Base-by-base conservation (phyloP, 2,113 vertebrate genomes). In the Psophia crepitans region DNA sequence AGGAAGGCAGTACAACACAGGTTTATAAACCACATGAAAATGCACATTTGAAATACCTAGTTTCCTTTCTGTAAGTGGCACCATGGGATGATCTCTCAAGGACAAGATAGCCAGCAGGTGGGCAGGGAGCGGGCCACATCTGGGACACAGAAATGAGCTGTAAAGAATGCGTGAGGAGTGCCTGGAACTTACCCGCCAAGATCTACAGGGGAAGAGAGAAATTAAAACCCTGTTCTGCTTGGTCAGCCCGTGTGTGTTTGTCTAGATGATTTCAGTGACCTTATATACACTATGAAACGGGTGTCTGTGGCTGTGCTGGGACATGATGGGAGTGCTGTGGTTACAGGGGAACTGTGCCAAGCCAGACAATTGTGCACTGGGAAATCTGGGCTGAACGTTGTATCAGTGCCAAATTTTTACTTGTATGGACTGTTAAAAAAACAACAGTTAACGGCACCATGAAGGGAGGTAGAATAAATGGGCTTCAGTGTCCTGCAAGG, bases 281-380 rank as follows among this genome's bases (percentile, higher is more conserved):
- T 73, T 57, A 85, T 7, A 41, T 14, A 71, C n/a, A 12, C 56
- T 43, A 6, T 23, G 20, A 46, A 70, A 60, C 3, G 3, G 8
- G 35, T 79, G 63, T 22, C 66, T 69, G 65, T 63, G 61, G 77
- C 27, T 4, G 3, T 46, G 44, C 68, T 46, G 51, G 65, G 63
- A 33, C 39, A 54, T 37, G 75, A 75, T 49, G 64, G 64, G 79
- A 73, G 21, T 69, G 54, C 21, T 92, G 73, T 58, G 80, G 60
- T 87, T 64, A 79, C 35, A 74, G 41, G 22, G 54, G 49, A 87
- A 87, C 76, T 16, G 26, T 65, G 74, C 78, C 74, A 93, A 93
- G 48, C 18, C 57, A 76, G 74, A 87, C 61, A 82, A 64, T 0
- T 26, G 15, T n/a, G 61, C 37, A n/a, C 22, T 28, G 54, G 85